Base-by-base conservation (phyloP, 2,888 invertebrate species). In the Tridacna crocea region DNA sequence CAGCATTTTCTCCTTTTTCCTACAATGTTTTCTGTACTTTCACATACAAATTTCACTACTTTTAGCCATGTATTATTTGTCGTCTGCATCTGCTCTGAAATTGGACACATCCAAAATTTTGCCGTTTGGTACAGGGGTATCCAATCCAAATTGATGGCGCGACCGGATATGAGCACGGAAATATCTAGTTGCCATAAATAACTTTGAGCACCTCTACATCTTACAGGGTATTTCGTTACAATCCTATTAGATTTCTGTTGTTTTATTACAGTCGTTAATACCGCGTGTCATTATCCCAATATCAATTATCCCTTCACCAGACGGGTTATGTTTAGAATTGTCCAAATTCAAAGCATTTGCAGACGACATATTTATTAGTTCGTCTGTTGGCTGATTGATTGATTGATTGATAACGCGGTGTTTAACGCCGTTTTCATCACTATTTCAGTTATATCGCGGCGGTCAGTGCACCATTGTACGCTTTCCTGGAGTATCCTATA, bases 161-260 rank as follows among this genome's bases (percentile, higher is more conserved):
- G 0, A 48, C 24, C 70, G 77, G 77, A 77, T 77, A 77, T 70
- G 55, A 47, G 70, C 15, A 70, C 77, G 70, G 66, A 70, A 70
- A 73, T 74, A 78, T 70, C 70, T 26, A 70, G 70, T 70, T 24
- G 51, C 70, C 70, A 70, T 70, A 70, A 70, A 70, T 70, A 70
- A 70, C 47, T 70, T 48, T 48, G 8, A 24, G 26, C 15, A 13
- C 17, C 24, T 17, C 36, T 12, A 17, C 47, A n/a, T 48, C 46
- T 70, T 70, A 47, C 26, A 10, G 70, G 22, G 51, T 60, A 27
- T 26, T 46, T 73, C 15, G 61, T 73, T 60, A 22, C 61, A 58
- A 73, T 73, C 60, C 36, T 73, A 36, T 60, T 58, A 73, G 36
- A 15, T 51, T 51, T 51, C 70, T 70, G 13, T 47, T 48, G 46